Evolutionary conservation across 2,888 invertebrate species (phyloP), one percentile per base, ranked within the genome.

Genomic region (Aphelenchoides bicaudatus): DNA sequence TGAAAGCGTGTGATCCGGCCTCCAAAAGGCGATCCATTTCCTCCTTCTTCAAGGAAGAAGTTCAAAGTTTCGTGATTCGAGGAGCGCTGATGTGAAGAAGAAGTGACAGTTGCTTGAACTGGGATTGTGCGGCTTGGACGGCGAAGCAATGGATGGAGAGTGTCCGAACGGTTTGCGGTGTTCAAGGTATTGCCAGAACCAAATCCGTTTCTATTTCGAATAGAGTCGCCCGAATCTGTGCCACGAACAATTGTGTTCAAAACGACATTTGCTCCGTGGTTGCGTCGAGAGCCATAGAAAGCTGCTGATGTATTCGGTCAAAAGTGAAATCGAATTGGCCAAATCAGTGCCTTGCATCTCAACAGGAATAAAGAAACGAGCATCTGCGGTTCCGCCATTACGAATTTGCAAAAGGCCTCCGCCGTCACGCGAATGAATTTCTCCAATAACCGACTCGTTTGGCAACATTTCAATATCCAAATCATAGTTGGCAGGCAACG

Each of bases 1-100:
- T 47, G 46, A 28, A n/a, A 34, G 27, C 28, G n/a, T n/a, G n/a
- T n/a, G n/a, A n/a, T n/a, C n/a, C n/a, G n/a, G n/a, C n/a, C n/a
- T 64, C 61, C 1, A 60, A 57, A n/a, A 64, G 59, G 13, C 68
- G 56, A 5, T 70, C 70, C 28, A 64, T 16, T 16, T 61, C n/a
- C n/a, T n/a, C 63, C 2, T 61, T 56, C 2, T 59, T 62, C 10
- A 6, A 43, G 10, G 8, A 43, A 6, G 23, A 43, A 10, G 23
- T 43, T 43, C 10, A 43, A 10, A 19, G 43, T 43, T 6, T 43
- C 43, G 6, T 25, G 43, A 43, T 6, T n/a, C 8, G 23, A 10
- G 23, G 8, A 19, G 10, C 21, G 21, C 10, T 43, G 16, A 8
- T 6, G 8, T 25, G 43, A 10, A 43, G 43, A 6, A 19, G 23